Evolutionary conservation across 2,888 invertebrate genomes (phyloP).

Genomic region (Dilophus febrilis): DNA sequence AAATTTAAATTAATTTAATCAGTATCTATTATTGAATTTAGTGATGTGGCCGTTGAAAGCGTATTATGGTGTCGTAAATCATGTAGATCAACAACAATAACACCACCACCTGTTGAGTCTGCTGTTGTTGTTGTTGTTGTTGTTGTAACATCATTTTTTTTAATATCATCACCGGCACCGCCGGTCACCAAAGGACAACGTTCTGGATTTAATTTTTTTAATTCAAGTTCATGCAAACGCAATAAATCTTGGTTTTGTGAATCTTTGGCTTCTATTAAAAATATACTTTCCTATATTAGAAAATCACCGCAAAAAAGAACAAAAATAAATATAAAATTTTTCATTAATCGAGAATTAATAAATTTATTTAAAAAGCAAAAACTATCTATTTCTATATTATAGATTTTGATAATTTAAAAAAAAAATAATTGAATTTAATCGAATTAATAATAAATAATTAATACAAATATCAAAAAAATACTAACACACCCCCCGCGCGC

Average conservation of each 20-base stretch:
- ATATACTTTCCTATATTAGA: constrained; percentile 53
- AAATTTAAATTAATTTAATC: no score
- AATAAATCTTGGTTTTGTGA: constrained; percentile 37
- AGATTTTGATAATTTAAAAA: no score
- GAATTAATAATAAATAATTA: not conserved
- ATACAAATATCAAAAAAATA: no score
- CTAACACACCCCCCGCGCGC: no score
- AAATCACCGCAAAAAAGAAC: constrained; percentile 5
- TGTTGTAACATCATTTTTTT: not conserved
- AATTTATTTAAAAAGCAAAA: not conserved
- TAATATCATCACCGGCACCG: no score
- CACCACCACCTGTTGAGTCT: constrained; percentile 3
- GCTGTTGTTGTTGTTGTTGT: constrained; percentile 9
- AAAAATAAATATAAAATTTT: not conserved
- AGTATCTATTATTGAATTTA: no score
- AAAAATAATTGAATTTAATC: not conserved
- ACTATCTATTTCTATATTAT: no score
- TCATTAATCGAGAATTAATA: not conserved
- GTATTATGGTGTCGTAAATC: no score
- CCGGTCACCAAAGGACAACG: no score
- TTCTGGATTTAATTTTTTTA: constrained; percentile 15
- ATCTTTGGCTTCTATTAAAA: constrained; percentile 60
- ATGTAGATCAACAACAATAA: no score
- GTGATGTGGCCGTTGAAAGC: no score
- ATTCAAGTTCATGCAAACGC: constrained; percentile 25